Base-by-base conservation (phyloP, 2,797 vertebrate genomes). In the Microchirus variegatus region DNA sequence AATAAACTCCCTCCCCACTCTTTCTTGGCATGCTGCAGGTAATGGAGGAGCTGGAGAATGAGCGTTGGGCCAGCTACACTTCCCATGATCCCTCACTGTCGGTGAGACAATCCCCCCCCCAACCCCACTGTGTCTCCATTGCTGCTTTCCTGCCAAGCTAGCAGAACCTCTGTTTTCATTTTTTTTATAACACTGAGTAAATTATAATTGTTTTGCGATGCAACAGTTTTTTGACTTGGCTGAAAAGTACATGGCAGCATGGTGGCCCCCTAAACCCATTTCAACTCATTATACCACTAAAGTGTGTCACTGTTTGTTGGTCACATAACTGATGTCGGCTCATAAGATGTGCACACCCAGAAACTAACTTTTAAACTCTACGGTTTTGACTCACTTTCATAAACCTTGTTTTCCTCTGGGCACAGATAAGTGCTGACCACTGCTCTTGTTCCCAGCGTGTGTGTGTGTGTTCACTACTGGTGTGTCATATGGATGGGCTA, bases 41-140 rank as follows among this genome's bases (percentile, higher is more conserved):
- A 81, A 97, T 96, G 96, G 97, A 99, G 54, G 97, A 99, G 59
- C 91, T 99, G 90, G 97, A 99, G 81, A 98, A 95, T 19, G 97
- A 99, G 73, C 95, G 96, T 54, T 98, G 97, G 96, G 96, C 96
- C 47, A 90, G 87, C 1, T 94, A 94, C 81, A 94, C 95, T 79
- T 95, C 94, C 87, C 96, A 96, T 0, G 96, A 97, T 89, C 92
- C 95, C 64, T 93, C 94, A 11, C 95, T 96, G 78, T 87, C 93
- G 94, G 97, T 98, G 88, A 92, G 91, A 85, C 79, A 63, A 71
- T 49, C 53, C 73, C 80, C 73, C 80, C 80, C 75, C 78, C 78
- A 74, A 78, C 80, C 75, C 78, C 78, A 74, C 78, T 71, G 56
- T 54, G 43, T 46, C 17, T 68, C 18, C 2, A 3, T 38, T 56